A percentile compares a stretch with the other conserved stretches of the same genome.
phyloP scores from a whole-genome alignment of 2,888 invertebrate genomes.

The Geotrupes spiniger region DNA sequence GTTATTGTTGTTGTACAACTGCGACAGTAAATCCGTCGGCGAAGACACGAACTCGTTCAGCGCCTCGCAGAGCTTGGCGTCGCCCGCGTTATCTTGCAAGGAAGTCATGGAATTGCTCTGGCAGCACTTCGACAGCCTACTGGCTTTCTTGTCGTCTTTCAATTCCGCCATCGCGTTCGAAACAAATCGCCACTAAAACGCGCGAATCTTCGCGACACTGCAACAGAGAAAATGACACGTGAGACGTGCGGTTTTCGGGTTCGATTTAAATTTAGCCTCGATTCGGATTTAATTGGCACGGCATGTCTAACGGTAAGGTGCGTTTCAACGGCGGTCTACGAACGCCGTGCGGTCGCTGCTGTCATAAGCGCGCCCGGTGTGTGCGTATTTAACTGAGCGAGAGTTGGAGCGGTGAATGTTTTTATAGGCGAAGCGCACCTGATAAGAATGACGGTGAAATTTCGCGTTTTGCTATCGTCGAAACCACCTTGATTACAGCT shows the following conservation, averaged over 20 bases:
- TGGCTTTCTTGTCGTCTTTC: constrained; percentile 9
- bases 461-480: no score
- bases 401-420: constrained; percentile 1
- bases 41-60: constrained; percentile 32
- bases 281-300: constrained; percentile 1
- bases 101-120: constrained; percentile 39
- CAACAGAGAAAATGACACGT: neutral
- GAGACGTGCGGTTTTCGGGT: neutral
- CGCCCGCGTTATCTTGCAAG: constrained; percentile 29
- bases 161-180: neutral
- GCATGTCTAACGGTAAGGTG: neutral
- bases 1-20: constrained; percentile 34
- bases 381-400: constrained; percentile 4
- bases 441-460: no score
- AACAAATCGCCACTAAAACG: neutral
- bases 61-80: constrained; percentile 32
- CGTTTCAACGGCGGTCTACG: no score
- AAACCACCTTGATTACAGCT: no score
- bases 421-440: neutral
- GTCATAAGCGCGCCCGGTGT: no score
- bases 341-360: no score
- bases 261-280: constrained; percentile 1
- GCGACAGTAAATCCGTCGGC: constrained; percentile 21
- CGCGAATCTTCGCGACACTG: neutral
- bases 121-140: constrained; percentile 41